These are phyloP conservation scores for Myiotriccus ornatus DNA, from an alignment of 2,797 vertebrate species.

Conservation along the genomic window DNA sequence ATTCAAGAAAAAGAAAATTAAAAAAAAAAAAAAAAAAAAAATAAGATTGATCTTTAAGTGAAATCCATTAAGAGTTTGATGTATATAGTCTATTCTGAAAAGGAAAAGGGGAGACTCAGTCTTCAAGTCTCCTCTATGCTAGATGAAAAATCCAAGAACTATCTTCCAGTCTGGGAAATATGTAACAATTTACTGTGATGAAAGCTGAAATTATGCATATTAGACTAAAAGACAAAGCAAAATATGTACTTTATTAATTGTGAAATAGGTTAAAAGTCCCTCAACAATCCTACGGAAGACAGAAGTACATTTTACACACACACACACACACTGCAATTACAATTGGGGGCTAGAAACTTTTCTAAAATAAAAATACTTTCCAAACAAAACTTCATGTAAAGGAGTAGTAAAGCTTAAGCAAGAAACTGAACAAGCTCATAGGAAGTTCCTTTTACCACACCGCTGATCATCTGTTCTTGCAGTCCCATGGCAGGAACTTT, in stretches of 20 bases:
- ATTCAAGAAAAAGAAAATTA: not conserved
- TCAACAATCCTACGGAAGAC: not conserved
- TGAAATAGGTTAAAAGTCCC: not conserved
- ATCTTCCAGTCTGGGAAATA: not conserved
- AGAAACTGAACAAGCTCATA: not conserved
- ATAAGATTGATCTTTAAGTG: not conserved
- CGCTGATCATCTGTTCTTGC: not conserved
- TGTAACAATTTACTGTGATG: not conserved
- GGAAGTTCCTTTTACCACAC: not conserved
- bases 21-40: not conserved
- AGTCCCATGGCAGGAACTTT: not conserved
- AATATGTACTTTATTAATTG: not conserved
- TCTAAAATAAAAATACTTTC: not conserved
- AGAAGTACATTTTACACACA: not conserved
- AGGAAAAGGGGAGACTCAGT: not conserved
- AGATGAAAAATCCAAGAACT: not conserved
- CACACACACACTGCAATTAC: not conserved
- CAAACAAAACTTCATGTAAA: not conserved
- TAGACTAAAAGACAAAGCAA: not conserved
- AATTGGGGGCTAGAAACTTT: not conserved
- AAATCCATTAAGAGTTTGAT: not conserved
- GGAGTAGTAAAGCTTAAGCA: not conserved
- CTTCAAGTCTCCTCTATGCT: not conserved
- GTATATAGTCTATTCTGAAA: not conserved
- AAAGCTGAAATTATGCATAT: not conserved